phyloP scores from a whole-genome alignment of 2,888 invertebrate genomes.

The Epistrophe grossulariae region DNA sequence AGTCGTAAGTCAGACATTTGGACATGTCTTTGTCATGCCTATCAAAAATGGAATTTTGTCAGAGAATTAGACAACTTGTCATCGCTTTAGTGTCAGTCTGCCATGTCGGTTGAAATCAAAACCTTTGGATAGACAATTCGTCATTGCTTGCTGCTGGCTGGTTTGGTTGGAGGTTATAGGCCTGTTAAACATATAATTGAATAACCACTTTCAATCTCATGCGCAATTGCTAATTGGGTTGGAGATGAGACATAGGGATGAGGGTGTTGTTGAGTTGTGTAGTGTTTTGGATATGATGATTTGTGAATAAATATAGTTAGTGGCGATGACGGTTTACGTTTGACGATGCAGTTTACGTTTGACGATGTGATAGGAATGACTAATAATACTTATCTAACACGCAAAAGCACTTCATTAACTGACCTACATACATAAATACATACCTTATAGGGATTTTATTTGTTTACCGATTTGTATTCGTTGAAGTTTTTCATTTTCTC shows the following conservation, averaged over 20 bases:
- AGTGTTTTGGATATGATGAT: neutral
- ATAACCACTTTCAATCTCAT: slow-evolving; percentile 61
- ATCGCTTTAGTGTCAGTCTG: slow-evolving; percentile 15
- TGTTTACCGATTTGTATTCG: neutral
- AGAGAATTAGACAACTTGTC: slow-evolving; percentile 42
- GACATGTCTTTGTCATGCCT: neutral
- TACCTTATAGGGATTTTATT: neutral
- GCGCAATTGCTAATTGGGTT: slow-evolving; percentile 40
- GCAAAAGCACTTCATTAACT: neutral
- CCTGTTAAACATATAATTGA: slow-evolving; percentile 21
- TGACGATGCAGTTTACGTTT: slow-evolving; percentile 34
- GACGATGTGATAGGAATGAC: slow-evolving; percentile 25
- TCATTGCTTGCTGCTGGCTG: neutral
- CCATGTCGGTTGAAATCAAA: slow-evolving; percentile 30
- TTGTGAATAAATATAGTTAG: neutral
- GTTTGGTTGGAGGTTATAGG: slow-evolving; percentile 12
- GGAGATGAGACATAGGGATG: neutral
- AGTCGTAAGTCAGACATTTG: neutral
- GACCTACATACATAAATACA: neutral
- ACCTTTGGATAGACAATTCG: slow-evolving; percentile 4
- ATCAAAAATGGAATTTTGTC: slow-evolving; percentile 30
- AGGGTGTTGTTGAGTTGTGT: neutral
- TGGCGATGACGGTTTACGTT: slow-evolving; percentile 55
- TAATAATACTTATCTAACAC: neutral
- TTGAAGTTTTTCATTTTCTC: neutral